Base-by-base conservation (phyloP, 2,888 invertebrate genomes). In the Sarcophaga rosellei region DNA sequence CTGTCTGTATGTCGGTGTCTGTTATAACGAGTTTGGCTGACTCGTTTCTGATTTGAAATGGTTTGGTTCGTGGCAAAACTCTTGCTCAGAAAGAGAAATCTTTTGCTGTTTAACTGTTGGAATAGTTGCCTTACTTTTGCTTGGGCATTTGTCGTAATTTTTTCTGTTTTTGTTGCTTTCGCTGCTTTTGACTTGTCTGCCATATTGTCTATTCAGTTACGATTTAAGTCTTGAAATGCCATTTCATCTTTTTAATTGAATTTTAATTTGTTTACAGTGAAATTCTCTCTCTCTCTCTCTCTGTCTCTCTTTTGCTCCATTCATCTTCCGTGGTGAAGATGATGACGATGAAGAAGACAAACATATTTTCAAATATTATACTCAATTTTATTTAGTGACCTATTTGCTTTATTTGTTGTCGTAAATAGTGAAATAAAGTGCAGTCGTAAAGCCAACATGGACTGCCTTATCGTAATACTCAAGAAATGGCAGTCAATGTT, bases 241-340 rank as follows among this genome's bases (percentile, higher is more conserved):
- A 91, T 91, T 91, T 91, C 92, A 91, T 92, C 91, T 90, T 92
- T 91, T 91, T 91, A 91, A 91, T 91, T 91, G 91, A 91, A 91
- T 91, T 91, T 91, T 91, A 91, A 91, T 91, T 91, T 91, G 91
- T 91, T 91, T 90, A 90, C 91, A 91, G 90, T 90, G 90, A 91
- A 90, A 90, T 90, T 90, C 76, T 81, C 81, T 85, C 74, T 87
- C 72, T 84, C 80, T 78, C 77, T 79, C 61, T 72, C 65, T 69
- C 66, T 25, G 3, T 25, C 3, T 35, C 35, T 8, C 35, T 35
- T 1, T 35, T 35, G 35, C 1, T 1, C 35, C 8, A 35, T 10
- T 10, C 35, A 35, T 35, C 8, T 10, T 35, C 35, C 35, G 2
- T 35, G 8, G 8, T 35, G 35, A 35, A 35, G 35, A 35, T 35